These are phyloP conservation scores for Epinephelus coioides DNA, from an alignment of 2,797 vertebrate species.

Conservation along the genomic window DNA sequence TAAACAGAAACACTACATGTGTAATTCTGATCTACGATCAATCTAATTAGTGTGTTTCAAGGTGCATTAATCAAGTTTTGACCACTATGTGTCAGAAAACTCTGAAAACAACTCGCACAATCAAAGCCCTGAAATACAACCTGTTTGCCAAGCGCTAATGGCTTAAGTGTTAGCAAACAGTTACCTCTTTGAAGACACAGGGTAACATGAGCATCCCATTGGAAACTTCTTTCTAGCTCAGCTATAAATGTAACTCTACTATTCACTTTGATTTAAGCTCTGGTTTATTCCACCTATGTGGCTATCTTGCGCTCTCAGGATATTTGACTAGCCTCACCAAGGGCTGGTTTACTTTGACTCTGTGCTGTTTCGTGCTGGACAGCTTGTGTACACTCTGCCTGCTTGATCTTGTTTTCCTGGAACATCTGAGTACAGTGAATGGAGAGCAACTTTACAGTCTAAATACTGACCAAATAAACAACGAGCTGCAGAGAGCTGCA, in stretches of 20 bases:
- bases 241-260: background rate
- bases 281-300: background rate
- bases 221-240: background rate
- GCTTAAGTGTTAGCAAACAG: background rate
- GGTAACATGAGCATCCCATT: background rate
- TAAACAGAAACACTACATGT: background rate
- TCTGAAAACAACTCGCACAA: background rate
- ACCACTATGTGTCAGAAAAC: background rate
- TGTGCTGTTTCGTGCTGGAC: background rate
- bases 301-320: too few relatives aligned
- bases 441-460: background rate
- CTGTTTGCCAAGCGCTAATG: slow-evolving; percentile 1
- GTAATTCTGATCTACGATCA: background rate
- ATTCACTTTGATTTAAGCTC: background rate
- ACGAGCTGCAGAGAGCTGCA: background rate
- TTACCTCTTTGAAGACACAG: background rate
- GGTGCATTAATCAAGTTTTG: background rate
- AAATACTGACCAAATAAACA: too few relatives aligned
- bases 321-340: slow-evolving; percentile 1
- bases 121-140: slow-evolving; percentile 17
- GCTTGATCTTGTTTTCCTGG: background rate
- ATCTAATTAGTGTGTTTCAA: background rate
- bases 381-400: background rate
- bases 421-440: background rate
- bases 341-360: slow-evolving; percentile 9